Evolutionary conservation across 92 coral and sea anemone genomes (phyloP), one percentile per base, ranked within the genome.

Genomic region (Phymanthus crucifer): DNA sequence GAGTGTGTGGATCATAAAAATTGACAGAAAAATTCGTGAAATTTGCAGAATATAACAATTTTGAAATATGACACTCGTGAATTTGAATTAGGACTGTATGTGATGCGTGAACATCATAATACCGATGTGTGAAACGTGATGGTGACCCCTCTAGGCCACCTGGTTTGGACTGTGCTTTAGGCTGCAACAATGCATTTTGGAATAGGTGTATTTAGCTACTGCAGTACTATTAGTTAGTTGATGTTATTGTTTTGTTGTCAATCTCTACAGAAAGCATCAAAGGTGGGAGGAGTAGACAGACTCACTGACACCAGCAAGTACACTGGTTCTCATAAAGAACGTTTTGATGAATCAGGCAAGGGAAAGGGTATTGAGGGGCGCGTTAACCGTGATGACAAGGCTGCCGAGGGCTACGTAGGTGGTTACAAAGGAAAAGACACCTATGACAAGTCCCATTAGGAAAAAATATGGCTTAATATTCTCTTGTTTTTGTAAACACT

Each of bases 291-390:
- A 2, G 98, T 95, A 13, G 97, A 90, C 76, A 89, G 98, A 32
- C 84, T 95, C 54, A 95, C 99, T 33, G 99, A 95, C 69, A 87
- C 99, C 35, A 88, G 93, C 72, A 86, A 90, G 72, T 95, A 95
- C 83, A 95, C 99, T 64, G 99, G 99, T 31, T 90, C 97, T 14
- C 99, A 95, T 84, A 95, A 95, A 83, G 99, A 95, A 66, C 88
- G 99, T 54, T 95, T 95, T 85, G 99, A 95, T 75, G 97, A 90
- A 2, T 26, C 89, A 23, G 99, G 99, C 40, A 93, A 95, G 66
- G 99, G 99, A 13, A 95, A 93, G 77, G 99, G 99, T 7, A 50
- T 93, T 7, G 93, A 90, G 31, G 99, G 97, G 12, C 93, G 99
- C 5, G 77, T 74, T 29, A 97, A 95, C 83, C 76, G 66, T 40